Percentiles rank a stretch among this genome's conserved stretches.
These are phyloP conservation scores for Phrynocephalus vlangalii DNA, from an alignment of 2,797 vertebrate genomes.

Conservation along the genomic window DNA sequence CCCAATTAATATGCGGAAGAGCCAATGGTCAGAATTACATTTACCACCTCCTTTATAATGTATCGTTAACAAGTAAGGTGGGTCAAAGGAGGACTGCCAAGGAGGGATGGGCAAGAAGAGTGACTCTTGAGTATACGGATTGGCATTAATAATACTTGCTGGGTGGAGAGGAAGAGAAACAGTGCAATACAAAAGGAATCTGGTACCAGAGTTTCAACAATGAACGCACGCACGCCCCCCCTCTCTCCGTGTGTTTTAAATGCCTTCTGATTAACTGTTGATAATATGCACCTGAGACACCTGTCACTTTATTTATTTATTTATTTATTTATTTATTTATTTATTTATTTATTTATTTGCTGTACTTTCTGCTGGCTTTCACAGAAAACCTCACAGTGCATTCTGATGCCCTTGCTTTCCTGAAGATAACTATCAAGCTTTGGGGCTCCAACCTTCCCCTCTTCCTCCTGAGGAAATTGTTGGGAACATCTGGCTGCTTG, in stretches of 20 bases:
- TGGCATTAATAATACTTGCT: not conserved
- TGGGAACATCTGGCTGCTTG: no score
- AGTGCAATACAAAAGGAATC: slow-evolving; percentile 1
- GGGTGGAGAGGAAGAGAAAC: not conserved
- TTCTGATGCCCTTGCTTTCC: not conserved
- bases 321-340: not conserved
- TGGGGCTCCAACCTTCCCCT: no score
- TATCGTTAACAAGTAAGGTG: not conserved
- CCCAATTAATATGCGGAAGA: not conserved
- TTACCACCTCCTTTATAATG: not conserved
- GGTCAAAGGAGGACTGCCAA: not conserved
- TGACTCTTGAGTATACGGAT: not conserved
- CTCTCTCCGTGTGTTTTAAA: not conserved
- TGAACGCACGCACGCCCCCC: slow-evolving; percentile 28
- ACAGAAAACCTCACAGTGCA: not conserved
- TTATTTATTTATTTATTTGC: not conserved
- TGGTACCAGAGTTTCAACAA: slow-evolving; percentile 44
- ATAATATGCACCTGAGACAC: not conserved
- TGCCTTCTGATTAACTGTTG: slow-evolving; percentile 31
- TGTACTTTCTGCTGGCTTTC: not conserved
- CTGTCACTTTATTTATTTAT: not conserved
- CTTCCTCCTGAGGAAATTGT: no score
- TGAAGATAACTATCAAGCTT: not conserved
- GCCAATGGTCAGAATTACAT: not conserved
- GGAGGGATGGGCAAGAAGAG: not conserved